Conservation (phyloP, 2,797 vertebrate genomes). For the Cryptoblepharus egeriae region DNA sequence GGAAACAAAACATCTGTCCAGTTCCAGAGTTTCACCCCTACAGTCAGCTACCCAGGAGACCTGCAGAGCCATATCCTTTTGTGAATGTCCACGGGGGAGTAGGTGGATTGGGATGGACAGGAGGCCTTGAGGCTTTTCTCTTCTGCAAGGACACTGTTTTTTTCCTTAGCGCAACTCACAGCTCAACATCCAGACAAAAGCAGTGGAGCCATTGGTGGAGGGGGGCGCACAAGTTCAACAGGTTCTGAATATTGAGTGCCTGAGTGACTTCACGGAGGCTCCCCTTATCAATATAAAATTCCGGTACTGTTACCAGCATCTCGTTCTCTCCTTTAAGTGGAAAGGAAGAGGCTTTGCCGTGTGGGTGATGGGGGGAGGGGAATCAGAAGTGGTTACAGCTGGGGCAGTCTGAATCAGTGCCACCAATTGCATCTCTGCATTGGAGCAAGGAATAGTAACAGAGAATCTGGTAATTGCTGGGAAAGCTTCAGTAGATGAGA, state of each 20-base stretch:
- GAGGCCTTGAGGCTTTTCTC: background rate
- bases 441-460: background rate
- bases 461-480: background rate
- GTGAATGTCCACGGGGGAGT: background rate
- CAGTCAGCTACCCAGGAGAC: slow-evolving; percentile 87
- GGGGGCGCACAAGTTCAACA: slow-evolving; percentile 94
- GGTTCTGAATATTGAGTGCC: slow-evolving; percentile 92
- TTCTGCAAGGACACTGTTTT: background rate
- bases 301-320: slow-evolving; percentile 75
- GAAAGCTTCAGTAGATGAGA: background rate
- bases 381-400: background rate
- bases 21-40: slow-evolving; percentile 89
- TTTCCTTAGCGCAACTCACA: slow-evolving; percentile 72
- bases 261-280: slow-evolving; percentile 86
- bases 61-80: slow-evolving; percentile 90
- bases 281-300: slow-evolving; percentile 91
- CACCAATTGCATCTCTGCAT: background rate
- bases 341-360: background rate
- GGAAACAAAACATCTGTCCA: slow-evolving; percentile 94
- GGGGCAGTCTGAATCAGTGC: too few relatives aligned
- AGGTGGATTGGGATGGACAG: background rate
- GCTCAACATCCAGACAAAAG: slow-evolving; percentile 90
- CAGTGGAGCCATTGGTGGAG: slow-evolving; percentile 89
- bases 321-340: background rate
- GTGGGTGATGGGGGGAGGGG: background rate